Evolutionary conservation across 2,797 vertebrate genomes (phyloP), one percentile per base, ranked within the genome.

Genomic region (Channa striata): DNA sequence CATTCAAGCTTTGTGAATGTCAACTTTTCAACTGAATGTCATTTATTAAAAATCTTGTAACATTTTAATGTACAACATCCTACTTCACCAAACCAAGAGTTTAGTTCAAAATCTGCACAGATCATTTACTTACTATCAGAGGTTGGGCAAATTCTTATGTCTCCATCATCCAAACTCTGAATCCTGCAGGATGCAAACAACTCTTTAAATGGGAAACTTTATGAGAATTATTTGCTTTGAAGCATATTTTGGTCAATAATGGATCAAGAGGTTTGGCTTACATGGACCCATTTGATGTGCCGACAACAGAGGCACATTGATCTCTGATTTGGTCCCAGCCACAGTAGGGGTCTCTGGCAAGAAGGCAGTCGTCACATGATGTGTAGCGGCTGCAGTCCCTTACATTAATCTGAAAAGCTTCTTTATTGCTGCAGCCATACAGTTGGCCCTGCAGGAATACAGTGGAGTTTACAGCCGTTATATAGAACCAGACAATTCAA

Each of bases 331-430:
- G 34, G 54, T 83, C 70, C 81, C 73, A 80, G 50, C 70, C 74
- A 47, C 74, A 83, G 60, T 81, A 77, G 0, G 82, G 78, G 47
- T 84, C 74, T 59, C 78, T 72, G 64, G 74, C 68, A n/a, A 78
- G 42, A 12, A 84, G 57, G 57, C 82, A 84, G 63, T 81, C 78
- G 4, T 66, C 13, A 3, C 82, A 78, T 1, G 60, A 72, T 19
- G 64, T 17, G 68, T 72, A 81, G 34, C 34, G 39, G 34, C 81
- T 65, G 50, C 73, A 83, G 39, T 73, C 69, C 20, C 65, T 62
- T 4, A 74, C 6, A 39, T 74, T 11, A 9, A 80, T 33, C 49
- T 83, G 77, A 30, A 74, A 73, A 14, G 12, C 60, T n/a, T 59
- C 12, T 10, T 50, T 30, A 37, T 10, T 48, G 25, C 43, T 17